Percentiles rank a stretch among this genome's conserved stretches.
Evolutionary conservation across 2,797 vertebrate species (phyloP).

Genomic region (Eremophila alpestris): DNA sequence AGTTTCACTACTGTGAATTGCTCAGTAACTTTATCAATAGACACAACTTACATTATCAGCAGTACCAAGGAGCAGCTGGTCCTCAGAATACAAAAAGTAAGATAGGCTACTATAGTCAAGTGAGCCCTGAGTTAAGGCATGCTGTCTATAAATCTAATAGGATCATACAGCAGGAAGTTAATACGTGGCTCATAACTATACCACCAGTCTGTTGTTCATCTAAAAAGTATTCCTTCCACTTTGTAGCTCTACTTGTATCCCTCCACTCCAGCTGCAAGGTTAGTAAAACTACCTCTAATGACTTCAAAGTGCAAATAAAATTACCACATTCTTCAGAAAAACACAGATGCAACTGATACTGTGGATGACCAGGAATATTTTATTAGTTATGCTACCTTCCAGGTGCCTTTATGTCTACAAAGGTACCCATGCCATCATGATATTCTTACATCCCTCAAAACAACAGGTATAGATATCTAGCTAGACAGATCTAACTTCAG

Average conservation of each 20-base stretch:
- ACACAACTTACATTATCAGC: not conserved
- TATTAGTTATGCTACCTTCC: not conserved
- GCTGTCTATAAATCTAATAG: not conserved
- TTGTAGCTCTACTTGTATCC: not conserved
- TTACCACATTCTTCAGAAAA: not conserved
- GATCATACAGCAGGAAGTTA: not conserved
- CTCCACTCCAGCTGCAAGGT: not conserved
- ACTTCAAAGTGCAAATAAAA: not conserved
- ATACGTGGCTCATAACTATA: not conserved
- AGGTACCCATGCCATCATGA: not conserved
- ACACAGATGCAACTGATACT: not conserved
- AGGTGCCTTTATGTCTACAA: not conserved
- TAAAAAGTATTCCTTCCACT: not conserved
- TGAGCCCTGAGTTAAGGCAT: not conserved
- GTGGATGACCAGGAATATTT: not conserved
- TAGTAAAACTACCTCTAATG: not conserved
- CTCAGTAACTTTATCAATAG: not conserved
- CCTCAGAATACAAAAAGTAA: not conserved
- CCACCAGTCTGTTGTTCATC: not conserved
- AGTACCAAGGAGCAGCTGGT: not conserved
- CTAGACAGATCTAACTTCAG: not conserved
- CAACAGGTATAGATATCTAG: not conserved
- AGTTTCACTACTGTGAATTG: not conserved
- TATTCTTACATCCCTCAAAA: not conserved
- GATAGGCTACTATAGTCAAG: not conserved